Evolutionary conservation across 2,888 invertebrate genomes (phyloP).

Genomic region (Strigamia transsilvanica): DNA sequence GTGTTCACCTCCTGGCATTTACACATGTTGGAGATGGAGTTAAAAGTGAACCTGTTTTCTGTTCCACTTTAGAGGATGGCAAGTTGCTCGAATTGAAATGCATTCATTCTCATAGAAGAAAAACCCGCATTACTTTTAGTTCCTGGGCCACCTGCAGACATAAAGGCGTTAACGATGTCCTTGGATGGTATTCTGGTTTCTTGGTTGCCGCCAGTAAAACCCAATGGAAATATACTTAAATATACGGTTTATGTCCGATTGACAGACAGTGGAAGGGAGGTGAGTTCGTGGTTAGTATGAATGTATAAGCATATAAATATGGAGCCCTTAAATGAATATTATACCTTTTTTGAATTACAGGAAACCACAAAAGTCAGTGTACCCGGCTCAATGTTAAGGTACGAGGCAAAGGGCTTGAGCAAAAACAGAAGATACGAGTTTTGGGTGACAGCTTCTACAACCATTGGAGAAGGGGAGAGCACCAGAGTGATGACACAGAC

Average conservation of each 20-base stretch:
- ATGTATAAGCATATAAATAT: not conserved
- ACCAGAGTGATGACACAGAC: constrained; percentile 61
- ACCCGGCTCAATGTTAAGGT: constrained; percentile 56
- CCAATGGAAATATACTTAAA: constrained; percentile 82
- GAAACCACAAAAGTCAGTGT: constrained; percentile 52
- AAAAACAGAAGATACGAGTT: constrained; percentile 62
- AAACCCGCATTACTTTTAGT: constrained; percentile 68
- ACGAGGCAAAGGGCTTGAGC: constrained; percentile 60
- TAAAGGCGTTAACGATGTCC: constrained; percentile 83
- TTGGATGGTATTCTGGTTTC: constrained; percentile 84
- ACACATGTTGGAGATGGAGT: constrained; percentile 66
- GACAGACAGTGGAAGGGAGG: constrained; percentile 51
- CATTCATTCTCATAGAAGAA: not conserved
- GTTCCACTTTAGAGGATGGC: constrained; percentile 65
- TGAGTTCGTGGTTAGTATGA: constrained; percentile 49
- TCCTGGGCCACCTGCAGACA: constrained; percentile 83
- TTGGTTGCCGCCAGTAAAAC: constrained; percentile 81
- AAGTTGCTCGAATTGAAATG: constrained; percentile 54
- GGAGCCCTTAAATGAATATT: not conserved
- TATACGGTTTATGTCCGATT: constrained; percentile 77
- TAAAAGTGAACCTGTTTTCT: constrained; percentile 63
- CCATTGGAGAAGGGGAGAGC: constrained; percentile 63
- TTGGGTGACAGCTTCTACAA: constrained; percentile 63
- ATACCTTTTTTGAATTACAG: not conserved
- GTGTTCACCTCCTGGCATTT: constrained; percentile 65